Evolutionary conservation across 2,888 invertebrate species (phyloP).

Genomic region (Diogma glabrata): DNA sequence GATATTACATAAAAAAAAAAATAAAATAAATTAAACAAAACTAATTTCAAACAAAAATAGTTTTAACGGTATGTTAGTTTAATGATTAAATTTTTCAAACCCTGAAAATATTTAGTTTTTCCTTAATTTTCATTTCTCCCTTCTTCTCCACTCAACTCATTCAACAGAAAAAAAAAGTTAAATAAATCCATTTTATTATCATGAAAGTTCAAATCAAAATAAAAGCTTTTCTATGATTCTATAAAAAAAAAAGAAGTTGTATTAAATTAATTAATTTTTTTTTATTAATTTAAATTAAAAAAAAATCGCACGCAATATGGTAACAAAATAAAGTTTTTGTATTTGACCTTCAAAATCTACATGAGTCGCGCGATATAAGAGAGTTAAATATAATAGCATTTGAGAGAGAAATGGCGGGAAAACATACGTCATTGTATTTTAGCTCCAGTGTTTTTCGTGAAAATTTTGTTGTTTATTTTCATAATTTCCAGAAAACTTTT

Average conservation of each 20-base stretch:
- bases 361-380: slow-evolving; percentile 2
- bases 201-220: no score
- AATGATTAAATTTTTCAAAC: background rate
- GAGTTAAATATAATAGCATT: background rate
- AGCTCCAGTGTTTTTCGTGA: slow-evolving; percentile 3
- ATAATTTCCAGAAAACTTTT: no score
- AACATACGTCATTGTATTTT: slow-evolving; percentile 7
- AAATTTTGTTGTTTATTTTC: no score
- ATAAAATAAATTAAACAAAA: slow-evolving; percentile 4
- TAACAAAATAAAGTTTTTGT: slow-evolving; percentile 6
- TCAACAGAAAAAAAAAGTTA: no score
- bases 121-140: background rate
- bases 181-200: no score
- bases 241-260: background rate
- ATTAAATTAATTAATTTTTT: background rate
- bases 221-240: background rate
- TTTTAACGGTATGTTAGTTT: slow-evolving; percentile 22
- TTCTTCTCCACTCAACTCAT: background rate
- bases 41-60: slow-evolving; percentile 1
- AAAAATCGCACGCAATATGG: slow-evolving; percentile 11
- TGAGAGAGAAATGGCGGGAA: slow-evolving; percentile 9
- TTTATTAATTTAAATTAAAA: slow-evolving; percentile 5
- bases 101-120: no score
- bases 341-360: slow-evolving; percentile 19
- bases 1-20: slow-evolving; percentile 24